Percentiles rank a stretch among this genome's conserved stretches.
Conservation (phyloP, 1,140 invertebrate species). For the Apocrypta bakeri region DNA sequence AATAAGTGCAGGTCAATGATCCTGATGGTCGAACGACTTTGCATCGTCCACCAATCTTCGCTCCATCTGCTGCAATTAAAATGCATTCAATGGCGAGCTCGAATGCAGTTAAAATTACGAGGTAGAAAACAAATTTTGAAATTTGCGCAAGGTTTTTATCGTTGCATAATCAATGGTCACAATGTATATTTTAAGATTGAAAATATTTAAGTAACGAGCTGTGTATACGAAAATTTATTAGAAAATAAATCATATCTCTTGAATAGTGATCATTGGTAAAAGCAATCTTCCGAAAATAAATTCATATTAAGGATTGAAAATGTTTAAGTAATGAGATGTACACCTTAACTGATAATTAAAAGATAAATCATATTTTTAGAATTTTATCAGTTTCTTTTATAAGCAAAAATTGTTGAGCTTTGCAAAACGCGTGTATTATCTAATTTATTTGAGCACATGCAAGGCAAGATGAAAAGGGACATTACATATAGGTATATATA, state of each 20-base stretch:
- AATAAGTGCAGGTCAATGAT: constrained; percentile 35
- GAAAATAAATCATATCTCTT: too few relatives aligned
- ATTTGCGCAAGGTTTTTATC: not conserved
- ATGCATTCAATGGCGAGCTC: not conserved
- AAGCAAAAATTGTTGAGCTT: not conserved
- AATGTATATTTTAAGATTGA: not conserved
- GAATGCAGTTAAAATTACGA: not conserved
- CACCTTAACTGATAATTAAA: too few relatives aligned
- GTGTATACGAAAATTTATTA: too few relatives aligned
- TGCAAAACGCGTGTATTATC: constrained; percentile 19
- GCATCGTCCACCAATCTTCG: not conserved
- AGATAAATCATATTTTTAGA: too few relatives aligned
- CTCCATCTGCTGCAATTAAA: constrained; percentile 17
- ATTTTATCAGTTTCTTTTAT: too few relatives aligned
- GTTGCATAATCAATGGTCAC: not conserved
- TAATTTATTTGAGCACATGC: constrained; percentile 14
- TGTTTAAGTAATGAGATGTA: too few relatives aligned
- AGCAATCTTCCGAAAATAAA: too few relatives aligned
- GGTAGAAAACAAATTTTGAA: not conserved
- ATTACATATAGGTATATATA: not conserved
- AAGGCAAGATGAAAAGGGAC: constrained; percentile 4
- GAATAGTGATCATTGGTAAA: too few relatives aligned
- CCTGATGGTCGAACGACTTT: constrained; percentile 7
- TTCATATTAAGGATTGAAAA: too few relatives aligned
- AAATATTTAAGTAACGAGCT: too few relatives aligned